Base-by-base conservation (phyloP, 2,888 invertebrate species). In the Pycnomerus fuliginosus region DNA sequence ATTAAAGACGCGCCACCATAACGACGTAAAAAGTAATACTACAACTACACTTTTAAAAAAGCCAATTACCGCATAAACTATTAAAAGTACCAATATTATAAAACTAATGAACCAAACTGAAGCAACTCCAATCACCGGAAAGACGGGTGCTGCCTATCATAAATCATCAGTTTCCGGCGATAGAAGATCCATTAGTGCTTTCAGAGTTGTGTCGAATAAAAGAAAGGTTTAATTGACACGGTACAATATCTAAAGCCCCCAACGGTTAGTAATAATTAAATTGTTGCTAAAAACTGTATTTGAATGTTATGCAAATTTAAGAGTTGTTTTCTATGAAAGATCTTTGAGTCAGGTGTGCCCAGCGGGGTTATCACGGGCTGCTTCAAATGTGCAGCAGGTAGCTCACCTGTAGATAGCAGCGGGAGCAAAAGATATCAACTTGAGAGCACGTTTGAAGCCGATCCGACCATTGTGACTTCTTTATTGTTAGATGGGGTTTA, bases 401-500 rank as follows among this genome's bases (percentile, higher is more conserved):
- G 62, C 56, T 61, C 62, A 61, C 64, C 62, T 58, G 62, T 57
- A 48, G 62, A 53, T 58, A 56, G 32, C 58, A 61, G 58, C 62
- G 53, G 58, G 58, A 57, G 50, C 36, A 47, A 38, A 49, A 52
- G 48, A 49, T 50, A 46, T 44, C 50, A 49, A 33, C n/a, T 33
- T 36, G 43, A 48, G 36, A 51, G 48, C 50, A 48, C 48, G 53
- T 53, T 57, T 51, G 52, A 44, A 43, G 51, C 42, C 48, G 31
- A 34, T 32, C 48, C 50, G 51, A 42, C 48, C 37, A 52, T 51
- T 53, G 50, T 55, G 45, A 58, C 53, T 52, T 56, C 48, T 57
- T 55, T 44, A 56, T 58, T 47, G 55, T 58, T 55, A 45, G 40
- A 48, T 44, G 48, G 46, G 46, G 50, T 44, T 31, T 49, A 50